Conservation (phyloP, 2,113 vertebrate genomes). For the Clarias macrocephalus region DNA sequence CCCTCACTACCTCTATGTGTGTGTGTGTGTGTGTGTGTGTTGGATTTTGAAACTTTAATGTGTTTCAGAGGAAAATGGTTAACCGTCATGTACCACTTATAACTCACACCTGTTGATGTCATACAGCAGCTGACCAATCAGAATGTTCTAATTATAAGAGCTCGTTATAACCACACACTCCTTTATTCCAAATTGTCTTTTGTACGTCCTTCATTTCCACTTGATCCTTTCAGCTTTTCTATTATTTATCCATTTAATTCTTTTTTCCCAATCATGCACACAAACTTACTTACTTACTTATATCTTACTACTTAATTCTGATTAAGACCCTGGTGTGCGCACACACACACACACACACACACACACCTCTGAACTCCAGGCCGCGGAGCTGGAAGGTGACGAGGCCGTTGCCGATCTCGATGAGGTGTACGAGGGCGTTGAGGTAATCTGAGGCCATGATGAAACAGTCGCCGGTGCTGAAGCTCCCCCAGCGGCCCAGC, state of each 20-base stretch:
- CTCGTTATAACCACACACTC: neutral
- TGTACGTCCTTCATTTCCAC: neutral
- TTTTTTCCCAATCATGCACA: neutral
- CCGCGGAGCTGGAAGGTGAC: constrained; percentile 88
- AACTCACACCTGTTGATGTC: neutral
- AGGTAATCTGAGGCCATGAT: constrained; percentile 92
- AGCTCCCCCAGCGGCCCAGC: constrained; percentile 86
- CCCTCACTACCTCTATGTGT: too few relatives aligned
- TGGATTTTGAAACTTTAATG: too few relatives aligned
- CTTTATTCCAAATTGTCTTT: neutral
- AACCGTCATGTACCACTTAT: neutral
- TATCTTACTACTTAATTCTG: too few relatives aligned
- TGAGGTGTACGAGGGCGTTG: constrained; percentile 87
- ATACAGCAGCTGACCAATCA: neutral
- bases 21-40: neutral
- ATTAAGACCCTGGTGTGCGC: neutral
- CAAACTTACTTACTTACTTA: too few relatives aligned
- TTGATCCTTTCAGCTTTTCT: neutral
- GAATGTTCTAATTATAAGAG: neutral
- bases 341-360: neutral
- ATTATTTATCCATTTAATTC: neutral
- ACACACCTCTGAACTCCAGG: constrained; percentile 86
- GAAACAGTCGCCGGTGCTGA: constrained; percentile 88
- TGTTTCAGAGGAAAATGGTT: neutral
- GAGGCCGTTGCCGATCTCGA: constrained; percentile 87